phyloP scores from a whole-genome alignment of 2,113 vertebrate species.

The Anhinga anhinga region DNA sequence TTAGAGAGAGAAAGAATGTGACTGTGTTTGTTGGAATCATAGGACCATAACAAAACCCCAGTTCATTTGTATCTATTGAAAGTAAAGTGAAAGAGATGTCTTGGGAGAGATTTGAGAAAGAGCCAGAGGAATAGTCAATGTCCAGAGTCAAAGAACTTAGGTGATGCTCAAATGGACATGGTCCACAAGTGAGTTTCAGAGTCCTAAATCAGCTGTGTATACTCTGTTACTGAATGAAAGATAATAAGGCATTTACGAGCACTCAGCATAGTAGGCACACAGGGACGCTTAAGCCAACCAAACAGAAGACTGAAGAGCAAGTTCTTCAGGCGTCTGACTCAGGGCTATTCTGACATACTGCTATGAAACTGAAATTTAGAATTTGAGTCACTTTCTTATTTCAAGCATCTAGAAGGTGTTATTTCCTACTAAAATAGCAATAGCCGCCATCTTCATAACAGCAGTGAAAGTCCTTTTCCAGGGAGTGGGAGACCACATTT shows the following conservation, averaged over 20 bases:
- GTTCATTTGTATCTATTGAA: not conserved
- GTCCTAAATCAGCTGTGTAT: not conserved
- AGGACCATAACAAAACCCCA: not conserved
- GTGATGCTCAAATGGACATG: fast-evolving
- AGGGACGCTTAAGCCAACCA: not conserved
- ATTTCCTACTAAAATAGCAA: not conserved
- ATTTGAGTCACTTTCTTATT: not conserved
- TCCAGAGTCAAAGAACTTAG: not conserved
- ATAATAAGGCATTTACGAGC: not conserved
- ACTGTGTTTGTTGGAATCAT: not conserved
- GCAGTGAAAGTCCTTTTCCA: not conserved
- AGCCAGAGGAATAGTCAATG: not conserved
- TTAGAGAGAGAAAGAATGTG: not conserved
- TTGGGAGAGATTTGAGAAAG: not conserved
- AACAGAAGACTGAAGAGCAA: not conserved
- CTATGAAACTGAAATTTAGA: not conserved
- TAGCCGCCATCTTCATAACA: not conserved
- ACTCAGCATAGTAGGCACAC: not conserved
- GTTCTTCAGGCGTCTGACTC: not conserved
- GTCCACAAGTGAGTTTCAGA: not conserved
- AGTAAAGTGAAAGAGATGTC: not conserved
- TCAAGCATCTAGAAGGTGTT: not conserved
- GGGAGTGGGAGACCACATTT: not conserved
- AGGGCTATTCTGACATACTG: not conserved
- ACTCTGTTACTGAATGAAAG: not conserved